These are phyloP conservation scores for Leucozona laternaria DNA, from an alignment of 2,888 invertebrate genomes.

Conservation along the genomic window DNA sequence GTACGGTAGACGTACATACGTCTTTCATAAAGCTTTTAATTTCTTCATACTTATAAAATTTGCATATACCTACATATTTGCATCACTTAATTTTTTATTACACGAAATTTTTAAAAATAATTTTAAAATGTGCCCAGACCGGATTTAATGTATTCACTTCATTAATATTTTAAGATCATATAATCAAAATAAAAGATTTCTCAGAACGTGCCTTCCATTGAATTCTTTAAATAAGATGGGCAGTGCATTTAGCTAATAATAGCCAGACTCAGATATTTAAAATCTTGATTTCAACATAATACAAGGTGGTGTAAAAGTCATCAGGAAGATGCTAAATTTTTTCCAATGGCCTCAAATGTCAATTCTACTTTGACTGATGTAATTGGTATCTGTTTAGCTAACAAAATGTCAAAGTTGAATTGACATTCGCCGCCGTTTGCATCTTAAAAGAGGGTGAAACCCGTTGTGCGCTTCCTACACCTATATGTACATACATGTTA, in stretches of 20 bases:
- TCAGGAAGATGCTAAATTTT: too few species aligned
- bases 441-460: too few species aligned
- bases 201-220: conserved; percentile 21
- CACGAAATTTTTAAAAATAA: conserved; percentile 16
- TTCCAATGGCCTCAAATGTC: too few species aligned
- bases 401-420: too few species aligned
- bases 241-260: background rate
- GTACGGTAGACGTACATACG: background rate
- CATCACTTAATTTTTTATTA: conserved; percentile 2
- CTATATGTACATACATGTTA: too few species aligned
- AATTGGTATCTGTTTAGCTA: too few species aligned
- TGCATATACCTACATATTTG: background rate
- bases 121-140: conserved; percentile 18
- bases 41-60: background rate
- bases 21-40: conserved; percentile 9
- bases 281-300: too few species aligned
- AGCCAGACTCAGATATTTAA: background rate
- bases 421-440: too few species aligned
- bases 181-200: conserved; percentile 2
- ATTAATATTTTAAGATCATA: conserved; percentile 1
- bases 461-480: too few species aligned
- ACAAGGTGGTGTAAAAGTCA: too few species aligned
- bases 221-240: conserved; percentile 14
- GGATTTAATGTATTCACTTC: conserved; percentile 31
- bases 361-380: too few species aligned